phyloP scores from a whole-genome alignment of 1,140 invertebrate genomes.

The Halotydeus destructor region DNA sequence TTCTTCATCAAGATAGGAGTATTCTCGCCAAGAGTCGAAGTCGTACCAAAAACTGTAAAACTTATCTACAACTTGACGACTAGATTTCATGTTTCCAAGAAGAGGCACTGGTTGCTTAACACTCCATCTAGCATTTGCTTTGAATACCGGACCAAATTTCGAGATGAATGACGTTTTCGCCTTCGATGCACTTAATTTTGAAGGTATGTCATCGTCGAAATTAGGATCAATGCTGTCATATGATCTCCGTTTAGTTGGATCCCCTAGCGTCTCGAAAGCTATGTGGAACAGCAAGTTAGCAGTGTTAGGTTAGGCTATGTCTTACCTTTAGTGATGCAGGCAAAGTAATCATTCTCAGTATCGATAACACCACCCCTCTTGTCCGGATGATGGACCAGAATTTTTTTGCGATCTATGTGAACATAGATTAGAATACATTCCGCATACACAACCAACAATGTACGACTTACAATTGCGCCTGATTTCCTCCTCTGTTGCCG shows the following conservation, averaged over 20 bases:
- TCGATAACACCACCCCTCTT: slow-evolving; percentile 63
- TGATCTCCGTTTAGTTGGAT: slow-evolving; percentile 51
- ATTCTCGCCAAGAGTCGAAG: slow-evolving; percentile 97
- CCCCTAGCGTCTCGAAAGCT: slow-evolving; percentile 76
- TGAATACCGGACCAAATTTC: slow-evolving; percentile 56
- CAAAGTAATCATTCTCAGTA: slow-evolving; percentile 84
- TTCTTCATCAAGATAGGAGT: slow-evolving; percentile 96
- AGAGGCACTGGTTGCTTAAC: slow-evolving; percentile 61
- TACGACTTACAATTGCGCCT: slow-evolving; percentile 63
- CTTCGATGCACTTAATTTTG: slow-evolving; percentile 40
- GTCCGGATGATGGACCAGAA: slow-evolving; percentile 90
- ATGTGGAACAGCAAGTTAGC: neutral
- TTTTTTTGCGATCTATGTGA: slow-evolving; percentile 48
- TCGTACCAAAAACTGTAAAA: slow-evolving; percentile 47
- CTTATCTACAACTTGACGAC: slow-evolving; percentile 29
- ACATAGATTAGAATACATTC: slow-evolving; percentile 11
- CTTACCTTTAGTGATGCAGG: slow-evolving; percentile 76
- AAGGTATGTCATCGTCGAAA: slow-evolving; percentile 71
- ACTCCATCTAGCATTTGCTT: slow-evolving; percentile 77
- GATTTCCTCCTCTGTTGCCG: slow-evolving; percentile 72
- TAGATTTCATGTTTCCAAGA: slow-evolving; percentile 48
- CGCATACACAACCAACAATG: slow-evolving; percentile 2
- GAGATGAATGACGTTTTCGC: slow-evolving; percentile 43
- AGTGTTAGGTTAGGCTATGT: neutral
- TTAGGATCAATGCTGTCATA: slow-evolving; percentile 90